These are phyloP conservation scores for Rhinolophus ferrumequinum DNA, from an alignment of 2,113 vertebrate species.

Conservation along the genomic window DNA sequence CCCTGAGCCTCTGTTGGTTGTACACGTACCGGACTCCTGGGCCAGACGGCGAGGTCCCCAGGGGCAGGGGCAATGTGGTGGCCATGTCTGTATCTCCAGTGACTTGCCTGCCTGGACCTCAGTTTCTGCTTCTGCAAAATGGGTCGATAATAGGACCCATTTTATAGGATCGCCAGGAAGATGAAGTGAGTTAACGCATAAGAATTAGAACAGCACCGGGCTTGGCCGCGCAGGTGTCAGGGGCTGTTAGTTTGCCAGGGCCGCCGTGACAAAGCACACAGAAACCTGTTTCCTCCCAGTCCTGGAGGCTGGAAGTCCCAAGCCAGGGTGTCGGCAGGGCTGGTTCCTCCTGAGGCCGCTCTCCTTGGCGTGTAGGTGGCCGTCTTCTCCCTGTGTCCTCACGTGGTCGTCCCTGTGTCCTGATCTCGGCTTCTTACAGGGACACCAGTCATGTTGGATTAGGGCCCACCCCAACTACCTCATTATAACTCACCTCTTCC, in stretches of 20 bases:
- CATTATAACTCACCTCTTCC: background rate
- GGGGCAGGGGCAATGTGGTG: fast-evolving
- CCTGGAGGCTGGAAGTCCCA: background rate
- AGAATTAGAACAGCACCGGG: too few relatives aligned
- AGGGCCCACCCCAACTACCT: background rate
- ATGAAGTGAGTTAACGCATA: background rate
- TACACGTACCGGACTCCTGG: too few relatives aligned
- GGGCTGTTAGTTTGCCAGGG: fast-evolving
- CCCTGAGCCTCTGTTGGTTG: background rate
- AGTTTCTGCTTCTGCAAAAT: background rate
- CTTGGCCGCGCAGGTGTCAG: fast-evolving
- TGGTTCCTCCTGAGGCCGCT: background rate
- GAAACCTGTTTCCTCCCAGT: fast-evolving
- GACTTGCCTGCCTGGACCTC: background rate
- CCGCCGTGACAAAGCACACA: fast-evolving
- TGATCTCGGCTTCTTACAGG: background rate
- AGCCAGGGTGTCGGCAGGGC: background rate
- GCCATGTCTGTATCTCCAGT: background rate
- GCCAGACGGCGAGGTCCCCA: fast-evolving
- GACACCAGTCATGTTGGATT: background rate
- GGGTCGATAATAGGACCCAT: background rate
- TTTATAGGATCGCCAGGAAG: background rate
- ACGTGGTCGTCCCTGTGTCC: background rate
- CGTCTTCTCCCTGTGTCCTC: background rate
- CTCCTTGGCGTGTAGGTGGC: fast-evolving